Base-by-base conservation (phyloP, 2,113 vertebrate genomes). In the Plestiodon gilberti region DNA sequence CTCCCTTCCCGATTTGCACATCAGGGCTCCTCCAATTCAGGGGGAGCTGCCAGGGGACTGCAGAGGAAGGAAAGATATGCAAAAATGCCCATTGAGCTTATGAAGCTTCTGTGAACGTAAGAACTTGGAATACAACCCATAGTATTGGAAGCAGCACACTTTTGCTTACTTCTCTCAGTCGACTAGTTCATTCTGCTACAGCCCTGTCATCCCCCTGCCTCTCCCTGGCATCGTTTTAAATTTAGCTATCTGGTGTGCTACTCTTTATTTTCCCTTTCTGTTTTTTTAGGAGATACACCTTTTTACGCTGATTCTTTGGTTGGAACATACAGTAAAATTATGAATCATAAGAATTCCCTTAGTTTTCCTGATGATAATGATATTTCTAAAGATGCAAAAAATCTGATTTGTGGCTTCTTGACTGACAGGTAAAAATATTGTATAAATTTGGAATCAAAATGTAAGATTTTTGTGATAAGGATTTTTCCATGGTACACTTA, bases 271-370 rank as follows among this genome's bases (percentile, higher is more conserved):
- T 87, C 65, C 70, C 3, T 76, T 70, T 70, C 14, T 38, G 6
- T 23, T 55, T 81, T 94, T 91, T 89, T 91, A 99, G 99, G 99
- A 30, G 99, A 99, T 95, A 99, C 99, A 86, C 99, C 99, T 8
- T 99, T 99, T 96, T 99, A 99, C 90, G 99, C 99, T 35, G 99
- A 99, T 97, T 99, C 99, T 61, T 94, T 99, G 90, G 99, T 99
- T 95, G 99, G 99, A 91, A 99, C 99, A 1, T 99, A 99, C 84
- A 99, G 99, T 96, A 99, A 99, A 92, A 99, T 99, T 90, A 99
- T 99, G 99, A 99, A 99, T 93, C 99, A 99, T 96, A 99, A 99
- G 94, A 99, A 99, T 73, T 98, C 98, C 85, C 97, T 99, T 94
- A 98, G 97, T 64, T 99, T 99, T 78, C 99, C 99, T 15, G 99